Percentiles rank a stretch among this genome's conserved stretches.
Evolutionary conservation across 2,888 invertebrate genomes (phyloP).

Genomic region (Phengaris alcon): DNA sequence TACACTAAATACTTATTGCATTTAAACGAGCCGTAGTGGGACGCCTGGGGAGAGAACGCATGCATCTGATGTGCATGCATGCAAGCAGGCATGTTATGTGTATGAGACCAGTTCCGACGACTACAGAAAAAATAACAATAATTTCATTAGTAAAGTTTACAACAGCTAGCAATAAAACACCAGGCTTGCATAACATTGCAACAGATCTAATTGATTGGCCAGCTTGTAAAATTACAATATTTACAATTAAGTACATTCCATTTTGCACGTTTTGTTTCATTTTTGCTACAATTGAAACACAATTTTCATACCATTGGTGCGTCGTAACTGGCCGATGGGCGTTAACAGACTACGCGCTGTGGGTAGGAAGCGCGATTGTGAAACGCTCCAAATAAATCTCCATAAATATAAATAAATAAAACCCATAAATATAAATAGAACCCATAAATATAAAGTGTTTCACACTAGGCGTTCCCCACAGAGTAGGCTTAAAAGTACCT

Average conservation of each 20-base stretch:
- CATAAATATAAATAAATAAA: constrained; percentile 12
- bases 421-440: neutral
- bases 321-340: constrained; percentile 29
- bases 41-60: neutral
- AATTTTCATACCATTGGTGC: constrained; percentile 20
- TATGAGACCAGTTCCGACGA: no score
- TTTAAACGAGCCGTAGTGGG: constrained; percentile 24
- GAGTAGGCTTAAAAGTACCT: constrained; percentile 72
- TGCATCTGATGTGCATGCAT: no score
- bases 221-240: neutral
- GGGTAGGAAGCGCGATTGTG: constrained; percentile 54
- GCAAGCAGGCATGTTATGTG: no score
- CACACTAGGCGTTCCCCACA: constrained; percentile 61
- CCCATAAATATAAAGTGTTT: constrained; percentile 48
- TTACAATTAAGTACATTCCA: constrained; percentile 11
- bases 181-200: constrained; percentile 3
- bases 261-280: neutral
- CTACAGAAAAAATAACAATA: no score
- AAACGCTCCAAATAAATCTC: constrained; percentile 46
- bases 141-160: neutral
- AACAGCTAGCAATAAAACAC: neutral
- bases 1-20: constrained; percentile 25
- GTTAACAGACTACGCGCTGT: constrained; percentile 38
- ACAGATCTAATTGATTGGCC: neutral
- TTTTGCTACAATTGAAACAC: constrained; percentile 4